A percentile compares a stretch with the other conserved stretches of the same genome.
Evolutionary conservation across 2,113 vertebrate genomes (phyloP).

Genomic region (Bubo blakistoni): DNA sequence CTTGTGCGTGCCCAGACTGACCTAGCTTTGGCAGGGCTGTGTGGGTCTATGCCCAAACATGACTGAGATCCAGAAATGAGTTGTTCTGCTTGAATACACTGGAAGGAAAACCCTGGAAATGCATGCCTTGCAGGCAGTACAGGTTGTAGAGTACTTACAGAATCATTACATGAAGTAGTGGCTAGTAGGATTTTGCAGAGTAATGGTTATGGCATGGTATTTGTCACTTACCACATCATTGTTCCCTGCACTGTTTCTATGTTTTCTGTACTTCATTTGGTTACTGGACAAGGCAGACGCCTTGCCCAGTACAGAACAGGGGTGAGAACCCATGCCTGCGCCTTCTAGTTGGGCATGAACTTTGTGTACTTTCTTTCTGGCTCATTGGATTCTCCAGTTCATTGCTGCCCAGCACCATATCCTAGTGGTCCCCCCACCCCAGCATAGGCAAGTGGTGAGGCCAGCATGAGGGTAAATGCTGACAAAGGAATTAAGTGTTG

Average conservation of each 20-base stretch:
- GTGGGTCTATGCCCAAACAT: background rate
- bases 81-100: background rate
- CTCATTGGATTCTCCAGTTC: background rate
- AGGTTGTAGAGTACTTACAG: background rate
- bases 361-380: background rate
- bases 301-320: background rate
- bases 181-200: background rate
- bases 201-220: background rate
- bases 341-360: background rate
- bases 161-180: background rate
- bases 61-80: background rate
- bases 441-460: background rate
- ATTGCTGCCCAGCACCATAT: background rate
- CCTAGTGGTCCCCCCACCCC: background rate
- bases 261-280: background rate
- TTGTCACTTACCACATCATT: background rate
- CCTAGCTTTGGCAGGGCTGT: background rate
- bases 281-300: background rate
- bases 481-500: background rate
- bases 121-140: background rate
- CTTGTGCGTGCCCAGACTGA: background rate
- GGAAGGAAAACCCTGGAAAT: background rate
- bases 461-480: background rate
- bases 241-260: background rate
- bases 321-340: background rate